phyloP scores from a whole-genome alignment of 2,113 vertebrate species.

The Trichomycterus rosablanca region DNA sequence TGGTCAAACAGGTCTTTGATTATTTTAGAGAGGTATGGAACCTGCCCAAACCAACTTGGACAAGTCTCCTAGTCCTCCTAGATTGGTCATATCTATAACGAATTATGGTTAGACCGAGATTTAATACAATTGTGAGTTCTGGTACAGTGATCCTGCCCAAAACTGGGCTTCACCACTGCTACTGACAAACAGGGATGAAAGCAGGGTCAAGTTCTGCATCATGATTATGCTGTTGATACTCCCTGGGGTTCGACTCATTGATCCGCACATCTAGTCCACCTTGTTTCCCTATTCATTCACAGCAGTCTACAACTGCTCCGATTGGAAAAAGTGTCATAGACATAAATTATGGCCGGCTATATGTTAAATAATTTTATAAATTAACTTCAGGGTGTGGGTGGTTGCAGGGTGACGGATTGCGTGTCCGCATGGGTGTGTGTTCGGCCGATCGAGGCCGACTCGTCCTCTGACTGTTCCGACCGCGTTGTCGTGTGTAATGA shows the following conservation, averaged over 20 bases:
- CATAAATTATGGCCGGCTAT: conserved; percentile 84
- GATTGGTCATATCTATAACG: too few species aligned
- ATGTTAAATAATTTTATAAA: conserved; percentile 89
- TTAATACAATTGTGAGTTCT: too few species aligned
- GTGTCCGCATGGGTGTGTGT: conserved; percentile 33
- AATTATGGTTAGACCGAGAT: too few species aligned
- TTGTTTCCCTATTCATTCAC: conserved; percentile 89
- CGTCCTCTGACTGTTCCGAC: conserved; percentile 77
- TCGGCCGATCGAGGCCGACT: conserved; percentile 60
- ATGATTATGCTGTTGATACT: conserved; percentile 77
- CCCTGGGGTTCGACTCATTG: conserved; percentile 82
- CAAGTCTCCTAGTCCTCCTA: too few species aligned
- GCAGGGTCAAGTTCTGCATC: conserved; percentile 85
- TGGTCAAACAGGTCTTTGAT: too few species aligned
- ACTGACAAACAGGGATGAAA: conserved; percentile 78
- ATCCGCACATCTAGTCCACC: conserved; percentile 90
- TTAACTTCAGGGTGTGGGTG: conserved; percentile 73
- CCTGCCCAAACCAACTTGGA: too few species aligned
- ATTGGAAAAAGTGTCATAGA: conserved; percentile 84
- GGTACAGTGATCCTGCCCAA: too few species aligned
- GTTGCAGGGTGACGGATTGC: conserved; percentile 3
- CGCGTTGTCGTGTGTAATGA: conserved; percentile 86
- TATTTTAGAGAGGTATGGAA: too few species aligned
- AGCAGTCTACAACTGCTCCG: conserved; percentile 85
- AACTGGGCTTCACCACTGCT: conserved; percentile 38